Percentiles rank a stretch among this genome's conserved stretches.
phyloP scores from a whole-genome alignment of 2,797 vertebrate genomes.

The Rhinogobio ventralis region DNA sequence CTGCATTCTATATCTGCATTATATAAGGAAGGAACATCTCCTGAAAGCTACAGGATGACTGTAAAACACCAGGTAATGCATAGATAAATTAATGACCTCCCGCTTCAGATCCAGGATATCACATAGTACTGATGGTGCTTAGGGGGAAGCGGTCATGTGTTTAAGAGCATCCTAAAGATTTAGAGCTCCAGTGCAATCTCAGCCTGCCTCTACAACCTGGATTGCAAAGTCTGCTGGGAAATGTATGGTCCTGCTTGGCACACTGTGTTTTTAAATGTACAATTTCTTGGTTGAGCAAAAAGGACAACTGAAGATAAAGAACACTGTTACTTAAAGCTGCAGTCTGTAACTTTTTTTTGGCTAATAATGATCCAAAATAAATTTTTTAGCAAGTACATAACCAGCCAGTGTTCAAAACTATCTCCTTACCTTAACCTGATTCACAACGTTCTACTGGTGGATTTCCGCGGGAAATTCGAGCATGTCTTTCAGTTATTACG shows the following conservation, averaged over 20 bases:
- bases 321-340: not conserved
- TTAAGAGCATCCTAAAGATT: conserved; percentile 67
- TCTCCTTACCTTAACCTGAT: too few relatives aligned
- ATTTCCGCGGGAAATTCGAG: too few relatives aligned
- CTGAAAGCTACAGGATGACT: conserved; percentile 55
- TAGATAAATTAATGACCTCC: conserved; percentile 69
- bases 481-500: too few relatives aligned
- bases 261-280: conserved; percentile 52
- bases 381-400: too few relatives aligned
- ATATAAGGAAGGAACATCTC: conserved; percentile 6
- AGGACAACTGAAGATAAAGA: not conserved
- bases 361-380: too few relatives aligned
- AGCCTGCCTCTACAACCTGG: conserved; percentile 48
- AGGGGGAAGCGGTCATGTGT: conserved; percentile 59
- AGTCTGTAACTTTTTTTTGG: too few relatives aligned
- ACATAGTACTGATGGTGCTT: conserved; percentile 67
- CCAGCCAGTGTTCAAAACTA: too few relatives aligned
- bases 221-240: conserved; percentile 49
- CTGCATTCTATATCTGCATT: not conserved
- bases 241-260: conserved; percentile 34
- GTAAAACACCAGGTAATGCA: conserved; percentile 67
- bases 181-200: conserved; percentile 55
- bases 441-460: too few relatives aligned
- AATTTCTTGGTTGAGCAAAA: conserved; percentile 23
- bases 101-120: conserved; percentile 50